A percentile compares a stretch with the other conserved stretches of the same genome.
phyloP scores from a whole-genome alignment of 2,888 invertebrate species.

The Macrophya alboannulata region DNA sequence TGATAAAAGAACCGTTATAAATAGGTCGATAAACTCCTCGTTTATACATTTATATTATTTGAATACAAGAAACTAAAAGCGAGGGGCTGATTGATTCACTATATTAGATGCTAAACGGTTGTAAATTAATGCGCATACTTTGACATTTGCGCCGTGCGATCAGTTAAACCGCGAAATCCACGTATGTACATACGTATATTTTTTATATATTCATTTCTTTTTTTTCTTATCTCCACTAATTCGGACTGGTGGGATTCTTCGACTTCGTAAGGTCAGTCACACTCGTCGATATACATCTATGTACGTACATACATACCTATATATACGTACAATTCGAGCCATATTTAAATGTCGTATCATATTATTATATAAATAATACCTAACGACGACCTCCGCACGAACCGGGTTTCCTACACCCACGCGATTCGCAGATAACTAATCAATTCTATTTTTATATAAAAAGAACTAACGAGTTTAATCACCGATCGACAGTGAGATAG shows the following conservation, averaged over 20 bases:
- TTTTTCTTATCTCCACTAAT: background rate
- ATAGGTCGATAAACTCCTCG: background rate
- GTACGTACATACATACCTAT: too few species aligned
- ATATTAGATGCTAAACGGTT: background rate
- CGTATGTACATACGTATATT: background rate
- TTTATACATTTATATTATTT: background rate
- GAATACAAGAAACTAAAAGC: background rate
- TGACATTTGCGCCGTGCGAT: background rate
- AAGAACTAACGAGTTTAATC: background rate
- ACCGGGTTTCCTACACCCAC: background rate
- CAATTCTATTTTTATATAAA: background rate
- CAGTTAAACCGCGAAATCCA: background rate
- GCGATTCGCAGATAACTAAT: background rate
- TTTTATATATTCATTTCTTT: background rate
- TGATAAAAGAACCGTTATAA: background rate
- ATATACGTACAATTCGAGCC: background rate
- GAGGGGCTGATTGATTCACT: background rate
- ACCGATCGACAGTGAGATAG: background rate
- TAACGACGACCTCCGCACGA: background rate
- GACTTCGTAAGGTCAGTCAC: slow-evolving; percentile 22
- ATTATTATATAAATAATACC: background rate
- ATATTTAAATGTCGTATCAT: background rate
- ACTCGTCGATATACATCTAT: background rate
- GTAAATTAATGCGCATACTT: slow-evolving; percentile 14
- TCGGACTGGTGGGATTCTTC: background rate